Base-by-base conservation (phyloP, 2,888 invertebrate species). In the Griposia aprilina region DNA sequence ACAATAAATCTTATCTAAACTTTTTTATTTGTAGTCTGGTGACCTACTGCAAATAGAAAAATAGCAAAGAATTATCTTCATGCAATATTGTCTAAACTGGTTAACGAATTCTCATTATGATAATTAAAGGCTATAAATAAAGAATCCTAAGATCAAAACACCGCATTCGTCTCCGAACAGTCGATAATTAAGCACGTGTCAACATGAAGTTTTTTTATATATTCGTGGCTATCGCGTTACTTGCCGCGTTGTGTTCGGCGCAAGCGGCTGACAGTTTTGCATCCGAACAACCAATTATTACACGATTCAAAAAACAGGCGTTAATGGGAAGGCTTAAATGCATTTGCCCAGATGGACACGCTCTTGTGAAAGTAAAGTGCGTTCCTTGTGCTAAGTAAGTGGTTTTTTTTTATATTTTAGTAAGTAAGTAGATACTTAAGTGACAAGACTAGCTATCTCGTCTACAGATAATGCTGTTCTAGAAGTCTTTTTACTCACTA, bases 351-450 rank as follows among this genome's bases (percentile, higher is more conserved):
- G 7, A 1, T 63, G 81, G 81, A 30, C 13, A 80, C 2, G 10
- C 17, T 62, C 52, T 48, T 26, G 4, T 78, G 13, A 55, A 15
- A 48, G 1, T 20, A 11, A 62, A n/a, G 36, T 78, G 78, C 26
- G 5, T 78, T 8, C 36, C 78, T 72, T 78, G 78, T 80, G 45
- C 0, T 26, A 0, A 23, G 78, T 78, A 80, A 80, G 78, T 78
- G 36, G n/a, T n/a, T n/a, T n/a, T n/a, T n/a, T 11, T 41, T 74
- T 52, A 7, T 36, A 7, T 36, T 45, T 20, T 45, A 26, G 8
- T n/a, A 36, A 36, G 30, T 36, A 45, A 26, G 8, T n/a, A 36
- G 3, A 3, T 36, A 45, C 45, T 10, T 45, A 20, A 17, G 17
- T 50, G 30, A 30, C 1, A 2, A 1, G 13, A 23, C 5, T 8